phyloP scores from a whole-genome alignment of 2,113 vertebrate species.

The Natator depressus region DNA sequence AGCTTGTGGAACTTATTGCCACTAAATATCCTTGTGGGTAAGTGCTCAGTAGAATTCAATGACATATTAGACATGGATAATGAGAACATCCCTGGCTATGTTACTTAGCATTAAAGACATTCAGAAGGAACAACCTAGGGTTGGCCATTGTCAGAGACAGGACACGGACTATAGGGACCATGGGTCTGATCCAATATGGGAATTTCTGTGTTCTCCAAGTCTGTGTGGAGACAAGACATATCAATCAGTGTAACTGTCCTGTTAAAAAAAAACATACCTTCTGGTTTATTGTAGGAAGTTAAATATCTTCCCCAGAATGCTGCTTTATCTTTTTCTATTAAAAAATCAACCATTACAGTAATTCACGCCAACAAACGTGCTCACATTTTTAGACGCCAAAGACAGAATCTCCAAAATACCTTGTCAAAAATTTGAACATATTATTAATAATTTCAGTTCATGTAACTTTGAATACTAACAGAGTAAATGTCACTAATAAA shows the following conservation, averaged over 20 bases:
- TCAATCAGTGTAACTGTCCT: neutral
- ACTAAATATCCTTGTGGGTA: rapidly evolving
- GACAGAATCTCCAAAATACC: neutral
- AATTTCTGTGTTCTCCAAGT: neutral
- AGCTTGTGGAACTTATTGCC: neutral
- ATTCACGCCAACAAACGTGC: neutral
- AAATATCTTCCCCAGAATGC: neutral
- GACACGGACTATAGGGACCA: neutral
- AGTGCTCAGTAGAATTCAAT: neutral
- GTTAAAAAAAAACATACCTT: neutral
- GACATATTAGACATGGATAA: neutral
- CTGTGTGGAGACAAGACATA: neutral
- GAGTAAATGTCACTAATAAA: neutral
- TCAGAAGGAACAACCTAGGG: neutral
- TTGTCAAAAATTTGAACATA: neutral
- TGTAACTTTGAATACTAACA: conserved; percentile 24
- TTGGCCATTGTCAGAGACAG: neutral
- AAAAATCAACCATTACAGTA: neutral
- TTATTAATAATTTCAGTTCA: neutral
- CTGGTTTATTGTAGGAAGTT: neutral
- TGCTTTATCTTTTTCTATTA: neutral
- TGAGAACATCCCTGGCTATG: neutral
- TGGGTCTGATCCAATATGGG: neutral
- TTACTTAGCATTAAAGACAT: neutral
- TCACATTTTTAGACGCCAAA: conserved; percentile 24